Evolutionary conservation across 1,140 invertebrate species (phyloP), one percentile per base, ranked within the genome.

Genomic region (Bombus picipes): DNA sequence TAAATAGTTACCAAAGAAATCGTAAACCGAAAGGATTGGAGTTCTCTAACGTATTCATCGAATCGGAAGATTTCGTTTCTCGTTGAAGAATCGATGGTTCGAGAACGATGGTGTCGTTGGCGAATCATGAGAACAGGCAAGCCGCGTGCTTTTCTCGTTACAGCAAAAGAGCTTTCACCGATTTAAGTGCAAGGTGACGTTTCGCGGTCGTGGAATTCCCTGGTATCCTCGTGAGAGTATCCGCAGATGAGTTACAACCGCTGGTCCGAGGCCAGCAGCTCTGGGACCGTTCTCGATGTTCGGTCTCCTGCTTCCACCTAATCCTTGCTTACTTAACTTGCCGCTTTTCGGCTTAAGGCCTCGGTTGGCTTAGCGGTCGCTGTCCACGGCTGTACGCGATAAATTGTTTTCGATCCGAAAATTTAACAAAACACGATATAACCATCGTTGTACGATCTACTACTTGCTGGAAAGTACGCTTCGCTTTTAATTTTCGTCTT

Each of bases 321-420:
- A 94, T 94, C 93, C 92, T 93, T 92, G 92, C 92, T 94, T 94
- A 94, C 93, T 94, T 93, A 93, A 94, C 93, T 94, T 91, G 92
- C 91, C 92, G 93, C 92, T 94, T 94, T 93, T 93, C 92, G 90
- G 93, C 91, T 94, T 94, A 93, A 89, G 92, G 86, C 90, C 90
- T 91, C 89, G 89, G 86, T 92, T 91, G 90, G 92, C 92, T 92
- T 91, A 91, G 93, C 88, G 93, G 92, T 92, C 90, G 92, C 90
- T 85, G 85, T 84, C 68, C 84, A 79, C 89, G 71, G 43, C 72
- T 68, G 57, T 78, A 73, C 65, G 66, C 81, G 87, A 87, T 87
- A 89, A 86, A 84, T 81, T 78, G 79, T 87, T 87, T 84, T 81
- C 82, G 59, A 71, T 74, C 32, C 39, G 37, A 18, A 53, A 79